Evolutionary conservation across 2,888 invertebrate genomes (phyloP).

Genomic region (Antitype chi): DNA sequence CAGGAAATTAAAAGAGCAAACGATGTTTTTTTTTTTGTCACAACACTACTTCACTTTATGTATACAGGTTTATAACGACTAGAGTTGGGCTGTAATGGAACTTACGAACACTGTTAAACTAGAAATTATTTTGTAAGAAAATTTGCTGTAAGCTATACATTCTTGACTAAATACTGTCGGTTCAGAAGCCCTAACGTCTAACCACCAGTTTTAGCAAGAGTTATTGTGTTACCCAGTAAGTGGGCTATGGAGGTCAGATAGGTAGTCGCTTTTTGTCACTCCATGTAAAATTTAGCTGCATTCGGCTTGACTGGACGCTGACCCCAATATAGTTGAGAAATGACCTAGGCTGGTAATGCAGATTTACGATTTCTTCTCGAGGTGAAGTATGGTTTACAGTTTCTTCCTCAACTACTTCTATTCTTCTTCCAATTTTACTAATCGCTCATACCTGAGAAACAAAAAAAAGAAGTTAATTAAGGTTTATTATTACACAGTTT

Average conservation of each 20-base stretch:
- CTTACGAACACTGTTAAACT: neutral
- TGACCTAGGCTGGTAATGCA: neutral
- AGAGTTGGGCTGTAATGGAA: neutral
- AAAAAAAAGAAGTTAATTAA: slow-evolving; percentile 19
- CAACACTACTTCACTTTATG: too few species aligned
- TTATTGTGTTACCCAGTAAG: too few species aligned
- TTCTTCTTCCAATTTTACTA: neutral
- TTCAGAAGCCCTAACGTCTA: neutral
- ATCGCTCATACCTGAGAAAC: slow-evolving; percentile 34
- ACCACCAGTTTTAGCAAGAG: neutral
- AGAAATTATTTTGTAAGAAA: neutral
- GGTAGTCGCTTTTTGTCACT: neutral
- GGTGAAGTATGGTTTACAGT: neutral
- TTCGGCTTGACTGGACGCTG: neutral
- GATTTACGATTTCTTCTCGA: neutral
- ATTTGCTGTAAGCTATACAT: neutral
- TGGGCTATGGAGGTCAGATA: neutral
- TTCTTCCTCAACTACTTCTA: neutral
- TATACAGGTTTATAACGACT: slow-evolving; percentile 1
- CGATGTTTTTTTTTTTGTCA: too few species aligned
- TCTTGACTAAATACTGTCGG: neutral
- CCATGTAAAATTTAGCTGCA: neutral
- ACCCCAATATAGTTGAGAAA: neutral
- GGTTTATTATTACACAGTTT: neutral
- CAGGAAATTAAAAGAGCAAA: too few species aligned